Evolutionary conservation across 2,888 invertebrate genomes (phyloP).

Genomic region (Campoplex capitator): DNA sequence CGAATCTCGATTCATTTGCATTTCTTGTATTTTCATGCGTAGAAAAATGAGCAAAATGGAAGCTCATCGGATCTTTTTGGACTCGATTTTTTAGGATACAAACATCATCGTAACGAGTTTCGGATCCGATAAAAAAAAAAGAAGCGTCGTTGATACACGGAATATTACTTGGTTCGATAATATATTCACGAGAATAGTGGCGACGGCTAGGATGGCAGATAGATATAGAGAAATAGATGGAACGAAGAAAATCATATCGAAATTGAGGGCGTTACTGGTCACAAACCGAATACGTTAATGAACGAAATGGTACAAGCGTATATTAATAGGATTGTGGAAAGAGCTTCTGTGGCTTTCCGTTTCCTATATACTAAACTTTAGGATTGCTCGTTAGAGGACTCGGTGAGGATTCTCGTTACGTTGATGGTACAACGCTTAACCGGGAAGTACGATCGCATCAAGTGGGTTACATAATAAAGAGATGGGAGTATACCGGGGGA

Average conservation of each 20-base stretch:
- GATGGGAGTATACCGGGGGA: neutral
- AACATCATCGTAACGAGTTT: too few relatives aligned
- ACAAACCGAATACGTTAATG: neutral
- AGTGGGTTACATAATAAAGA: conserved; percentile 43
- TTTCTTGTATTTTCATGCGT: too few relatives aligned
- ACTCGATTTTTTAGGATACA: too few relatives aligned
- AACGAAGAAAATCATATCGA: conserved; percentile 15
- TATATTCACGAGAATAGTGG: too few relatives aligned
- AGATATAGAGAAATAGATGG: neutral
- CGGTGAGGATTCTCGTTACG: conserved; percentile 57
- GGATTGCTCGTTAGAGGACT: conserved; percentile 57
- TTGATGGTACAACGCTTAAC: conserved; percentile 19
- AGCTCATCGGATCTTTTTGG: too few relatives aligned
- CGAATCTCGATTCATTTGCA: too few relatives aligned
- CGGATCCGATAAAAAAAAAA: too few relatives aligned
- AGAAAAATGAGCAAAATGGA: too few relatives aligned
- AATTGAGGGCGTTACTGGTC: neutral
- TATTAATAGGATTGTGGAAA: conserved; percentile 14
- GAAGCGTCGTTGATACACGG: too few relatives aligned
- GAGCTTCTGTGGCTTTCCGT: conserved; percentile 52
- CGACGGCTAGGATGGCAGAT: neutral
- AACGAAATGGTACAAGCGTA: neutral
- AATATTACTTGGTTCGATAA: too few relatives aligned
- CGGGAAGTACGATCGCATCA: conserved; percentile 53
- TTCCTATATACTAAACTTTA: conserved; percentile 49